phyloP scores from a whole-genome alignment of 2,888 invertebrate genomes.

The Slavum lentiscoides region DNA sequence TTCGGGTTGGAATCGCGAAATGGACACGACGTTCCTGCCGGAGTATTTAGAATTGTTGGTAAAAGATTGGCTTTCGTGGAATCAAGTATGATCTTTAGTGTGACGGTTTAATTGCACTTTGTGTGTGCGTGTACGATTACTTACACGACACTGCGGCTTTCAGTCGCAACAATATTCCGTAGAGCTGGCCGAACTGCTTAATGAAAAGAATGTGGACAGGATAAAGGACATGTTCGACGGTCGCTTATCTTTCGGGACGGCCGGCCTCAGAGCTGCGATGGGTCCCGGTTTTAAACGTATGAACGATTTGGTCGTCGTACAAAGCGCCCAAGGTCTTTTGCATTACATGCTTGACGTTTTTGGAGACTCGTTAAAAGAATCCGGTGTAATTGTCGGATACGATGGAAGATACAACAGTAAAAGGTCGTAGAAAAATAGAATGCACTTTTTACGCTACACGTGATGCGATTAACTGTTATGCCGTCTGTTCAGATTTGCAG shows the following conservation, averaged over 20 bases:
- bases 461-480: neutral
- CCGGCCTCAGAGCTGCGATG: constrained; percentile 90
- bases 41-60: constrained; percentile 27
- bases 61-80: constrained; percentile 39
- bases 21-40: constrained; percentile 37
- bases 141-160: neutral
- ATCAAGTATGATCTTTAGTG: constrained; percentile 37
- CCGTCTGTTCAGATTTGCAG: constrained; percentile 73
- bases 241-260: constrained; percentile 86
- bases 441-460: neutral
- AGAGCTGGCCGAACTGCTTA: constrained; percentile 12
- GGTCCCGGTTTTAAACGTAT: constrained; percentile 88
- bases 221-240: constrained; percentile 43
- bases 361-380: constrained; percentile 60
- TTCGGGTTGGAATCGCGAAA: neutral
- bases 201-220: constrained; percentile 30
- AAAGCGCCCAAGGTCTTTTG: constrained; percentile 88
- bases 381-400: constrained; percentile 85
- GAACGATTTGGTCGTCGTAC: constrained; percentile 92
- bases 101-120: neutral
- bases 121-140: neutral
- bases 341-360: constrained; percentile 69
- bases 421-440: constrained; percentile 64
- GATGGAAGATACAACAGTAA: constrained; percentile 91
- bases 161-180: constrained; percentile 27